phyloP scores from a whole-genome alignment of 2,797 vertebrate genomes.

The Gorsachius magnificus region DNA sequence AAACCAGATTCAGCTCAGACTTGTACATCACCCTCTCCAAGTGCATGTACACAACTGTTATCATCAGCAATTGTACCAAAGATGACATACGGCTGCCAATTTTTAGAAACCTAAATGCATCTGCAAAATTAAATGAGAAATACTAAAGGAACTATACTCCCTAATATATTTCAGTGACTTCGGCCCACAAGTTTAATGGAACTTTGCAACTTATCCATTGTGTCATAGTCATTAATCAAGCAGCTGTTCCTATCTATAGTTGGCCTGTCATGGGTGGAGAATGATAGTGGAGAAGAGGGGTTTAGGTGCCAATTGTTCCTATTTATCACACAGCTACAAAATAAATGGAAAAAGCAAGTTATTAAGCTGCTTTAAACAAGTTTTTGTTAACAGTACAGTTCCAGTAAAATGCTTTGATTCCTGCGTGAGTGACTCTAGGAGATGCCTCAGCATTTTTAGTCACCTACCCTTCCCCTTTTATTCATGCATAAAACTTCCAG shows the following conservation, averaged over 20 bases:
- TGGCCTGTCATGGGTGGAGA: slow-evolving; percentile 47
- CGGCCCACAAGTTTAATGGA: neutral
- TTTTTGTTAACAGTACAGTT: neutral
- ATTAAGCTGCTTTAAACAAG: neutral
- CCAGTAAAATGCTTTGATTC: neutral
- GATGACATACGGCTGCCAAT: accelerated
- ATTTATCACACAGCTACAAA: neutral
- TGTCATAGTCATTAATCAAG: slow-evolving; percentile 33
- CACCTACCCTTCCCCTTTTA: neutral
- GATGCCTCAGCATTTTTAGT: neutral
- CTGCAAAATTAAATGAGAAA: neutral
- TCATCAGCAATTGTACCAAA: neutral
- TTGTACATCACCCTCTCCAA: neutral
- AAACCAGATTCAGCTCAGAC: slow-evolving; percentile 21
- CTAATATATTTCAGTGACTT: neutral
- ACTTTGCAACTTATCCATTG: slow-evolving; percentile 8
- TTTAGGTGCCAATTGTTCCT: neutral
- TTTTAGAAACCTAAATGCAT: neutral
- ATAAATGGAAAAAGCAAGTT: neutral
- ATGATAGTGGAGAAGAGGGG: neutral
- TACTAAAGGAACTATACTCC: neutral
- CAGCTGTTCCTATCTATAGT: slow-evolving; percentile 73
- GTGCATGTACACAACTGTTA: neutral
- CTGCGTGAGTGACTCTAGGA: neutral
- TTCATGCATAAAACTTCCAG: neutral